These are phyloP conservation scores for Acipenser ruthenus DNA, from an alignment of 2,797 vertebrate species.

Conservation along the genomic window DNA sequence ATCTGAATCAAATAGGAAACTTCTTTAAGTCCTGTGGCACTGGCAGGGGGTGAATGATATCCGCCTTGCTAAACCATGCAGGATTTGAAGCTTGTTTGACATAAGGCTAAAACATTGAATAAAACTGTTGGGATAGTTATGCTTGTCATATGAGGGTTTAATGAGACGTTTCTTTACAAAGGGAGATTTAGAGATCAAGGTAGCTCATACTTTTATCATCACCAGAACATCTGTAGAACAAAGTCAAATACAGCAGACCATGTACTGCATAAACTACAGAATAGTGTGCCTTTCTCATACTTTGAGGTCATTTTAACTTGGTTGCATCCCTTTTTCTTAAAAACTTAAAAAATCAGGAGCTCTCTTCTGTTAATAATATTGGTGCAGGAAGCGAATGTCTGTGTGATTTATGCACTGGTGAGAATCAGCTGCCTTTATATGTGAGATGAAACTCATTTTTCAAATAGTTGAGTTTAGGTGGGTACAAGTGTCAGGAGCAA, in stretches of 20 bases:
- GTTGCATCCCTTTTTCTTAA: too few species aligned
- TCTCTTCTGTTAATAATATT: too few species aligned
- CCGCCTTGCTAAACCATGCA: background rate
- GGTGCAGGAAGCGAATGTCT: too few species aligned
- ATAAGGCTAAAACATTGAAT: conserved; percentile 10
- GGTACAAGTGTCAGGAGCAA: conserved; percentile 32
- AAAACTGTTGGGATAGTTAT: background rate
- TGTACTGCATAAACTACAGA: conserved; percentile 10
- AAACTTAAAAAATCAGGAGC: too few species aligned
- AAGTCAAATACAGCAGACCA: too few species aligned
- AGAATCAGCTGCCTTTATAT: conserved; percentile 5
- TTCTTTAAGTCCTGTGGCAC: background rate
- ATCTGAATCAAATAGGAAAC: conserved; percentile 5
- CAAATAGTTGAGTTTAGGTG: background rate
- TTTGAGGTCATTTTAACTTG: background rate
- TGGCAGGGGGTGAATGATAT: conserved; percentile 4
- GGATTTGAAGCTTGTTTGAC: conserved; percentile 4
- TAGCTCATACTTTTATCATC: too few species aligned
- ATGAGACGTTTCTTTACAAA: background rate
- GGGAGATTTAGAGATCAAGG: too few species aligned
- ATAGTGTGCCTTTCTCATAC: background rate
- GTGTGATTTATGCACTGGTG: conserved; percentile 11
- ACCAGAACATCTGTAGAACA: too few species aligned
- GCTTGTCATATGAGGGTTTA: background rate
- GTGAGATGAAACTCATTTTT: conserved; percentile 10